phyloP scores from a whole-genome alignment of 2,888 invertebrate species.

The Ptilodon capucinus region DNA sequence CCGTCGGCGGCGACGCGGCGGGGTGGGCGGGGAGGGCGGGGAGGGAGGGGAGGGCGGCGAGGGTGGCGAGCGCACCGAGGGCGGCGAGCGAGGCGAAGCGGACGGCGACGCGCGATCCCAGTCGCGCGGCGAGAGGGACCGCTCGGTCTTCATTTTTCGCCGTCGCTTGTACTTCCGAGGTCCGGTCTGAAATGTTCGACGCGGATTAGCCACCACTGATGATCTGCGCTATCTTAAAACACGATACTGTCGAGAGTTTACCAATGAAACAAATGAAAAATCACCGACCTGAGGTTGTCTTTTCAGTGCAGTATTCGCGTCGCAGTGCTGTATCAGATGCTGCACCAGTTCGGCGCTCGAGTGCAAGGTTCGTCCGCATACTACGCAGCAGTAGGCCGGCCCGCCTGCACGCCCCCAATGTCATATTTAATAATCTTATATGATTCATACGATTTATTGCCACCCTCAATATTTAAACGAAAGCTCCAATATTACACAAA shows the following conservation, averaged over 20 bases:
- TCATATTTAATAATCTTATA: background rate
- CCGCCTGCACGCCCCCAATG: constrained; percentile 51
- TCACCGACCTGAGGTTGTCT: constrained; percentile 85
- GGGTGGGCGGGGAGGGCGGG: constrained; percentile 37
- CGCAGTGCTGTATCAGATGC: constrained; percentile 93
- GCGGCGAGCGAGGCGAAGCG: constrained; percentile 59
- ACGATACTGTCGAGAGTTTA: too few species aligned
- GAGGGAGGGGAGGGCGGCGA: constrained; percentile 49
- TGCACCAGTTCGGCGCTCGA: constrained; percentile 90
- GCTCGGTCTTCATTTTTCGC: constrained; percentile 85
- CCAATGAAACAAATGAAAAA: background rate
- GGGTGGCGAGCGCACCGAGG: constrained; percentile 56
- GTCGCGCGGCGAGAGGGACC: constrained; percentile 36
- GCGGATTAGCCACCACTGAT: background rate
- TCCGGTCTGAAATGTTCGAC: constrained; percentile 80
- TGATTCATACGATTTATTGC: background rate
- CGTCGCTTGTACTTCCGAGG: constrained; percentile 91
- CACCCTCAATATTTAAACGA: background rate
- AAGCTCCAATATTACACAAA: too few species aligned
- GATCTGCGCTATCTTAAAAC: too few species aligned
- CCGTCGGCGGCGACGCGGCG: constrained; percentile 59
- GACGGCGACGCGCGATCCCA: constrained; percentile 37
- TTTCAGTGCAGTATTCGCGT: constrained; percentile 91
- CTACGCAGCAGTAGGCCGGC: constrained; percentile 88
- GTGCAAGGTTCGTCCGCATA: constrained; percentile 87